Conservation (phyloP, 2,797 vertebrate species). For the Eulemur albifrons region DNA sequence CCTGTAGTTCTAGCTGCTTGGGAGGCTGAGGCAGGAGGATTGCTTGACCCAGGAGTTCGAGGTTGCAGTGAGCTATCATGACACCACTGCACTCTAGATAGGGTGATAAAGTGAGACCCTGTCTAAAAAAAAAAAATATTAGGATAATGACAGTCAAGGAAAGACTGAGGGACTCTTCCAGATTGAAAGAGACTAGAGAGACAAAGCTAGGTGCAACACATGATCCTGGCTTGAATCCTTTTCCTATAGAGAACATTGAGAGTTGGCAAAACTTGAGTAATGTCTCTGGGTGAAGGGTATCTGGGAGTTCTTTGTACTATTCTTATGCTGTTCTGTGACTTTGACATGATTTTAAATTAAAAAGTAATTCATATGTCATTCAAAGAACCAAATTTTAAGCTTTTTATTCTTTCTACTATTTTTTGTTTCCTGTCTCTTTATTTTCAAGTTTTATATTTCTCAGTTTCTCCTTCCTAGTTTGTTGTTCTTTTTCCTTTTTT, state of each 20-base stretch:
- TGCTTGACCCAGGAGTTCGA: too few species aligned
- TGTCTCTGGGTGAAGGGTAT: not conserved
- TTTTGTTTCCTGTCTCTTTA: conserved; percentile 20
- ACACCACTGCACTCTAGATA: too few species aligned
- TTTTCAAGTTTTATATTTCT: not conserved
- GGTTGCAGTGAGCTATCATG: too few species aligned
- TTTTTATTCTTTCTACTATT: not conserved
- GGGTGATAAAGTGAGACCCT: too few species aligned
- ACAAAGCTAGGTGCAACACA: not conserved
- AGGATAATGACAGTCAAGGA: not conserved
- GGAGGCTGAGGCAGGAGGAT: too few species aligned
- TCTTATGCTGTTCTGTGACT: not conserved
- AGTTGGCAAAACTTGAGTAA: not conserved
- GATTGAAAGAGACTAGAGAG: not conserved
- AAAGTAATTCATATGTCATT: not conserved
- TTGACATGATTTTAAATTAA: not conserved
- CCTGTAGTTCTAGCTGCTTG: too few species aligned
- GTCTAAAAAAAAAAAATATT: not conserved
- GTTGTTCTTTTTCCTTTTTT: not conserved
- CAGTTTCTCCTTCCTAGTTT: not conserved
- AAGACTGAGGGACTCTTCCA: not conserved
- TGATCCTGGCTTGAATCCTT: not conserved
- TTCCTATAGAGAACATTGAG: not conserved
- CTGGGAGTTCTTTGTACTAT: not conserved
- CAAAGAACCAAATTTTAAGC: not conserved